phyloP scores from a whole-genome alignment of 2,113 vertebrate species.

The Macaca nemestrina region DNA sequence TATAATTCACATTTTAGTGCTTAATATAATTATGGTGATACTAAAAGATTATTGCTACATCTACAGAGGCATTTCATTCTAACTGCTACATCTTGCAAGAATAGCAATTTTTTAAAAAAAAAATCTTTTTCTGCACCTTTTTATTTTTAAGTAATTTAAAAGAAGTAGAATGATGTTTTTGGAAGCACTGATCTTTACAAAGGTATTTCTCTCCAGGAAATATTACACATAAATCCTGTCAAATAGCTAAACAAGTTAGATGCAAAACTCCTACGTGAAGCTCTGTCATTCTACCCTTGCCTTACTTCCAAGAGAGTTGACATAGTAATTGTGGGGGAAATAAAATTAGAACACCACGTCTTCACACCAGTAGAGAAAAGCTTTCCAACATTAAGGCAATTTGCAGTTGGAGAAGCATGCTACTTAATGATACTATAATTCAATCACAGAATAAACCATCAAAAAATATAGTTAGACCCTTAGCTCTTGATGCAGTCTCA shows the following conservation, averaged over 20 bases:
- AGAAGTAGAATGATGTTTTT: not conserved
- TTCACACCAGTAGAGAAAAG: slow-evolving; percentile 71
- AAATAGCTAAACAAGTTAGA: slow-evolving; percentile 68
- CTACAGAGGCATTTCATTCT: not conserved
- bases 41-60: not conserved
- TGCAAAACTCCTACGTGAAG: slow-evolving; percentile 69
- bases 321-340: slow-evolving; percentile 80
- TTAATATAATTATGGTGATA: not conserved
- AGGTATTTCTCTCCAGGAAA: slow-evolving; percentile 23
- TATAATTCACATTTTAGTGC: not conserved
- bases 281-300: slow-evolving; percentile 63
- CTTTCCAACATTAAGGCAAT: slow-evolving; percentile 64
- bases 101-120: not conserved
- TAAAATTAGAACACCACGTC: slow-evolving; percentile 80
- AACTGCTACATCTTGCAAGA: not conserved
- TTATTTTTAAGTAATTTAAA: slow-evolving; percentile 35
- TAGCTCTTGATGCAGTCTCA: slow-evolving; percentile 36
- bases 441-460: slow-evolving; percentile 69
- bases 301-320: slow-evolving; percentile 77
- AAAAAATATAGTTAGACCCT: slow-evolving; percentile 67
- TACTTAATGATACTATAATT: slow-evolving; percentile 73
- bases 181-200: slow-evolving; percentile 19
- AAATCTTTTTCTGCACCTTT: not conserved
- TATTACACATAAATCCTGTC: slow-evolving; percentile 58
- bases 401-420: slow-evolving; percentile 53